Conservation (phyloP, 2,797 vertebrate species). For the Rhinogobio ventralis region DNA sequence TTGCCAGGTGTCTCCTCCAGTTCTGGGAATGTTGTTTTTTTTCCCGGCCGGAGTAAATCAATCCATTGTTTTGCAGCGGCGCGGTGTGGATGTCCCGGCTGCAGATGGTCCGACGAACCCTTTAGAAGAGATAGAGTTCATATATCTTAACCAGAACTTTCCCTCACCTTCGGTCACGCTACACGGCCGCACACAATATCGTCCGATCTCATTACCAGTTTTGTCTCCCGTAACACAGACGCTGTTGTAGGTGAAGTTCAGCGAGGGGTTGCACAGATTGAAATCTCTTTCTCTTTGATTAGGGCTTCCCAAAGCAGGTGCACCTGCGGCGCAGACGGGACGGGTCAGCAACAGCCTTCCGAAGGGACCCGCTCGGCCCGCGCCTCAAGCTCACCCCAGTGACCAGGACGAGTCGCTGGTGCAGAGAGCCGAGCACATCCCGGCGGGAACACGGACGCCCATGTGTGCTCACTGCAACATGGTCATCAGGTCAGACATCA, state of each 20-base stretch:
- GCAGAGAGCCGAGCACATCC: slow-evolving; percentile 94
- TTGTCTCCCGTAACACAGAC: slow-evolving; percentile 46
- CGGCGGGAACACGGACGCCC: slow-evolving; percentile 91
- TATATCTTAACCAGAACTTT: slow-evolving; percentile 53
- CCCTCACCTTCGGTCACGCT: slow-evolving; percentile 57
- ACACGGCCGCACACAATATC: slow-evolving; percentile 54
- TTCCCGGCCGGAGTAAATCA: slow-evolving; percentile 61
- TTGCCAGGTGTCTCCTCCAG: slow-evolving; percentile 77
- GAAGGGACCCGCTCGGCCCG: slow-evolving; percentile 71
- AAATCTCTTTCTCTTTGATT: slow-evolving; percentile 53
- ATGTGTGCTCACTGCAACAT: slow-evolving; percentile 93
- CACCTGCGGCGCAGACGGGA: slow-evolving; percentile 65
- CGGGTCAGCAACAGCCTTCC: slow-evolving; percentile 74
- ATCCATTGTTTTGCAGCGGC: slow-evolving; percentile 65
- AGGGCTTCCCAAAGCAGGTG: slow-evolving; percentile 73
- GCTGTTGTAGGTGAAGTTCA: slow-evolving; percentile 55
- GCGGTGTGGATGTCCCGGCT: slow-evolving; percentile 63
- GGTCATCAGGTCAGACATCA: slow-evolving; percentile 86
- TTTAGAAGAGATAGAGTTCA: slow-evolving; percentile 35
- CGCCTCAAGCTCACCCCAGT: slow-evolving; percentile 75
- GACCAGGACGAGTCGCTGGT: slow-evolving; percentile 87
- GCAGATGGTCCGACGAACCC: slow-evolving; percentile 60
- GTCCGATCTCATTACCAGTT: slow-evolving; percentile 56
- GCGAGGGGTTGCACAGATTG: slow-evolving; percentile 54
- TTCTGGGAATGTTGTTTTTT: slow-evolving; percentile 68